A percentile compares a stretch with the other conserved stretches of the same genome.
phyloP scores from a whole-genome alignment of 2,113 vertebrate genomes.

The Malurus cyaneus region DNA sequence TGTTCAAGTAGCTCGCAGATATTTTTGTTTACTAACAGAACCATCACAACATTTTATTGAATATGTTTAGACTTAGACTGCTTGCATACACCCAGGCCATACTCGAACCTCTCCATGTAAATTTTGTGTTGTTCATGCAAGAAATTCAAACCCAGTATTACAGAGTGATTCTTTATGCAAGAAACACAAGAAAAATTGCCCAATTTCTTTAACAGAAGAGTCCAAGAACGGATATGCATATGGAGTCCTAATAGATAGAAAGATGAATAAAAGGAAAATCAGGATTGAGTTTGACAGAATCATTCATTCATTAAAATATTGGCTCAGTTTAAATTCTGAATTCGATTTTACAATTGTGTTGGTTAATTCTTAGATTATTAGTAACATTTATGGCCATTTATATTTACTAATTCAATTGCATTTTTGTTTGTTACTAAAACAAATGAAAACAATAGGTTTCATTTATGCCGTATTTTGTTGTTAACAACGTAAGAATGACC shows the following conservation, averaged over 20 bases:
- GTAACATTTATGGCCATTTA: background rate
- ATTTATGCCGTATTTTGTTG: background rate
- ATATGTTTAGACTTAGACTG: background rate
- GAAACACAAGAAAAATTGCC: background rate
- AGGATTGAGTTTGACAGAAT: background rate
- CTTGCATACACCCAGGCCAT: background rate
- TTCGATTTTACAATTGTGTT: background rate
- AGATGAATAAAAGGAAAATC: background rate
- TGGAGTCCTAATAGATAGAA: background rate
- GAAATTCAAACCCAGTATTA: background rate
- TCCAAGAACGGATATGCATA: background rate
- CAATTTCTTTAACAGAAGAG: background rate
- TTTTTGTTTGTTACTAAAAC: background rate
- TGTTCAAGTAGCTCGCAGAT: background rate
- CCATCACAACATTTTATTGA: background rate
- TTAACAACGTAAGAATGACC: background rate
- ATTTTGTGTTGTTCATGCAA: accelerated
- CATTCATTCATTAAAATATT: background rate
- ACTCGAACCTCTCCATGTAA: background rate
- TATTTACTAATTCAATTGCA: background rate
- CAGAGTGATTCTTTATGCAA: background rate
- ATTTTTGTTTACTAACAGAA: background rate
- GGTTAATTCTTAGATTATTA: background rate
- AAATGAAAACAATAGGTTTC: background rate
- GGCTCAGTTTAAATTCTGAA: background rate